Conservation (phyloP, 2,113 vertebrate genomes). For the Mus musculus region GRCm39 chr4:67059501-67060000, state of each 20-base stretch:
- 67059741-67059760: neutral
- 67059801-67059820: neutral
- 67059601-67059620: neutral
- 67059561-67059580: rapidly evolving
- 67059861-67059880: neutral
- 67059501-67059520: neutral
- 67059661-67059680: no score
- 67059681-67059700: neutral
- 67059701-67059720: neutral
- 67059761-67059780: rapidly evolving
- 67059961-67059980: neutral
- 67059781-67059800: neutral
- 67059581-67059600: neutral
- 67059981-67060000: neutral
- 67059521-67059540: neutral
- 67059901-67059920: neutral
- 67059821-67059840: neutral
- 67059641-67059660: rapidly evolving
- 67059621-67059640: neutral
- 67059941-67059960: neutral
- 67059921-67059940: neutral
- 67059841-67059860: neutral
- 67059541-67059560: neutral
- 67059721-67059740: neutral
- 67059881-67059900: neutral